phyloP scores from a whole-genome alignment of 2,113 vertebrate genomes.

The Prionailurus bengalensis region DNA sequence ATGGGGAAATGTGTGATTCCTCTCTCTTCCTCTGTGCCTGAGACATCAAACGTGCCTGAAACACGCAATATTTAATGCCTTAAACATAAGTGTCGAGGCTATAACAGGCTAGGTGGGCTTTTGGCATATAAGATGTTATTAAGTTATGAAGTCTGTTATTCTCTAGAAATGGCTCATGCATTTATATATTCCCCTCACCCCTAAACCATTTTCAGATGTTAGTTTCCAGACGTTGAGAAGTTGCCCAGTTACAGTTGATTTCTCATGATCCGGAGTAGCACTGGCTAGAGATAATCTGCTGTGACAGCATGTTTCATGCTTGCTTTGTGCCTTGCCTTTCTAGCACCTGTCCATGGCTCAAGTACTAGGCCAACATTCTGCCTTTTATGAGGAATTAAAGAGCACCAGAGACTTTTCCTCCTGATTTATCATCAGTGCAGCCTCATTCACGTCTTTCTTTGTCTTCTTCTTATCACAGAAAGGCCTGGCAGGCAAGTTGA shows the following conservation, averaged over 20 bases:
- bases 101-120: not conserved
- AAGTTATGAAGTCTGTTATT: not conserved
- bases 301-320: fast-evolving
- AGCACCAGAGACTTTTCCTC: not conserved
- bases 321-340: not conserved
- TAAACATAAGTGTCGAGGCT: not conserved
- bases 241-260: not conserved
- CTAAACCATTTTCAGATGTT: not conserved
- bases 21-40: not conserved
- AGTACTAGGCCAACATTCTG: not conserved
- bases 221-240: not conserved
- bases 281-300: not conserved
- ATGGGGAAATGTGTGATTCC: not conserved
- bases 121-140: not conserved
- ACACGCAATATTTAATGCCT: not conserved
- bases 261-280: not conserved
- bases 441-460: not conserved
- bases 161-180: not conserved
- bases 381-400: not conserved
- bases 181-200: not conserved
- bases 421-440: not conserved
- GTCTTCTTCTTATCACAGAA: not conserved
- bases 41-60: not conserved
- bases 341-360: not conserved
- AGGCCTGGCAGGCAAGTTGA: not conserved